These are phyloP conservation scores for Elephas maximus DNA, from an alignment of 2,113 vertebrate species.

Conservation along the genomic window DNA sequence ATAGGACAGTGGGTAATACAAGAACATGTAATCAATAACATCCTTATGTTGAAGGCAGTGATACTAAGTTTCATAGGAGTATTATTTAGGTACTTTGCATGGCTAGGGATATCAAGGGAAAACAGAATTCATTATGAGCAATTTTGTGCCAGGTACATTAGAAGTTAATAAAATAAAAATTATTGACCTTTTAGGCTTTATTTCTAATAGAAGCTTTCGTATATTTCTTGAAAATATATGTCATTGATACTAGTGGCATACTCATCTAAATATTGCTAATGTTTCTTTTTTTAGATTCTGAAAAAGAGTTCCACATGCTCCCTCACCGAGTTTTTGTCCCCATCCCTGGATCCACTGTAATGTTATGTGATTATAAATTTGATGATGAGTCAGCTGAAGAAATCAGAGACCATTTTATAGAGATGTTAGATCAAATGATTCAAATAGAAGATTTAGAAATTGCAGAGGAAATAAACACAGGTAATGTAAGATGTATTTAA, in stretches of 20 bases:
- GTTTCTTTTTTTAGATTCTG: conserved; percentile 80
- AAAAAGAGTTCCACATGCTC: conserved; percentile 86
- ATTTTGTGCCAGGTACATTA: background rate
- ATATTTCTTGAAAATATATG: background rate
- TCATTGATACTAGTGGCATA: conserved; percentile 33
- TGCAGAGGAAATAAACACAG: conserved; percentile 87
- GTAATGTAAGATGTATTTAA: conserved; percentile 82
- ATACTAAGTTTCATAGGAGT: background rate
- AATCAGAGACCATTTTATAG: conserved; percentile 89
- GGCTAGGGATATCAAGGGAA: background rate
- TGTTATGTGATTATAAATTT: conserved; percentile 91
- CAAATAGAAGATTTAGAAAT: conserved; percentile 86
- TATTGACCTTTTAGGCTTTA: conserved; percentile 32
- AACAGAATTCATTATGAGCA: conserved; percentile 4
- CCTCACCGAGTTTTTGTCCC: conserved; percentile 91
- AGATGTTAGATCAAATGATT: conserved; percentile 89
- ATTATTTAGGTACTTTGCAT: background rate
- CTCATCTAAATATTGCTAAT: conserved; percentile 66
- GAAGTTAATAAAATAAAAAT: background rate
- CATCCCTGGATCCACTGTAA: conserved; percentile 87
- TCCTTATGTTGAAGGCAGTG: background rate
- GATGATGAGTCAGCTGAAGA: conserved; percentile 88
- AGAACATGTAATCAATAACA: background rate
- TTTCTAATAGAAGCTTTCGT: conserved; percentile 11
- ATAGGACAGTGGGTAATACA: background rate